phyloP scores from a whole-genome alignment of 2,113 vertebrate genomes.

The Pachyramphus minor region DNA sequence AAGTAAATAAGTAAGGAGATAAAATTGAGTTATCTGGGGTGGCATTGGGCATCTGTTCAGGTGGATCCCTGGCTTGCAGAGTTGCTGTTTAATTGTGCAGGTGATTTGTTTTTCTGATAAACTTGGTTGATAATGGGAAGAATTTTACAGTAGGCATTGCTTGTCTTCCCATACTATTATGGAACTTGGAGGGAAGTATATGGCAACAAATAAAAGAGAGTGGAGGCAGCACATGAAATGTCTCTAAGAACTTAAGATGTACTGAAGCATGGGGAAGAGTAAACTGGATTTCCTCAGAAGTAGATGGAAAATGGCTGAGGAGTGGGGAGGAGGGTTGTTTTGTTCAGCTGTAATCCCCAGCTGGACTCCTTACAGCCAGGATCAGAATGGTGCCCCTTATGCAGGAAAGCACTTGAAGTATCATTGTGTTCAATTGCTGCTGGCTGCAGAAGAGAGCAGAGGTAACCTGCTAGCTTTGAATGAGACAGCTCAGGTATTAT shows the following conservation, averaged over 20 bases:
- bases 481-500: background rate
- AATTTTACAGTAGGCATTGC: background rate
- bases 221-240: background rate
- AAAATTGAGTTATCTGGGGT: background rate
- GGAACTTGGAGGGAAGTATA: background rate
- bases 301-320: background rate
- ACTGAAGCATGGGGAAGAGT: background rate
- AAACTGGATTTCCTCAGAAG: background rate
- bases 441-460: background rate
- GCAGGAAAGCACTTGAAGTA: background rate
- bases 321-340: background rate
- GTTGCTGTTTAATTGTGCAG: background rate
- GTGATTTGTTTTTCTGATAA: background rate
- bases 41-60: background rate
- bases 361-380: background rate
- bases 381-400: background rate
- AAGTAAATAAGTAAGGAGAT: background rate
- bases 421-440: background rate
- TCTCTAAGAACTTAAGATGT: rapidly evolving
- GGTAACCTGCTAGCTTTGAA: background rate
- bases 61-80: background rate
- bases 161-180: background rate
- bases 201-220: background rate
- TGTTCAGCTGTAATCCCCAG: background rate
- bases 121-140: background rate